Conservation (phyloP, 2,888 invertebrate species). For the Psylliodes chrysocephalus region DNA sequence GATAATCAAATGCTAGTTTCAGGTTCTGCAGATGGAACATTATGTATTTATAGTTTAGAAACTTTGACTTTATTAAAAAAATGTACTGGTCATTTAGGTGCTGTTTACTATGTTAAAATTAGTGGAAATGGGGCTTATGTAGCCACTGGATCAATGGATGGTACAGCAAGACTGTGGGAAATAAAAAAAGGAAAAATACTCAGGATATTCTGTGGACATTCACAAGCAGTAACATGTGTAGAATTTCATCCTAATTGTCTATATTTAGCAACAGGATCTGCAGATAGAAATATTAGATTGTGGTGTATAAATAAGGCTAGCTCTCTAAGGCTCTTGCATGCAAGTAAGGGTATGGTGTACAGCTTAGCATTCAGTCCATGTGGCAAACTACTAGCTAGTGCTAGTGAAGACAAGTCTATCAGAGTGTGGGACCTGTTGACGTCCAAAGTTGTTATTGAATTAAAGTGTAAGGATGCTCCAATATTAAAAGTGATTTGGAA, state of each 20-base stretch:
- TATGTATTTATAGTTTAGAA: conserved; percentile 57
- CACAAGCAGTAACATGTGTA: conserved; percentile 86
- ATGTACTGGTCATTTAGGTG: conserved; percentile 84
- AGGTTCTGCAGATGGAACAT: conserved; percentile 57
- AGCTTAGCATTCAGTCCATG: conserved; percentile 85
- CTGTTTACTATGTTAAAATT: conserved; percentile 88
- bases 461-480: conserved; percentile 73
- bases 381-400: conserved; percentile 86
- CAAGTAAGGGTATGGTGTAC: conserved; percentile 80
- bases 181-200: conserved; percentile 84
- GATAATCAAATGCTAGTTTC: conserved; percentile 54
- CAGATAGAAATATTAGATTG: conserved; percentile 87
- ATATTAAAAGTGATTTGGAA: conserved; percentile 74
- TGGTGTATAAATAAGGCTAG: conserved; percentile 89
- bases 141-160: conserved; percentile 84
- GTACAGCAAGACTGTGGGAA: conserved; percentile 84
- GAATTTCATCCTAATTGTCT: conserved; percentile 92
- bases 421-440: conserved; percentile 79
- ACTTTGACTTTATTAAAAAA: conserved; percentile 52
- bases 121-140: conserved; percentile 76
- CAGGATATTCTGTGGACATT: conserved; percentile 88
- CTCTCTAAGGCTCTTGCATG: conserved; percentile 81
- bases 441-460: conserved; percentile 72
- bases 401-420: conserved; percentile 79
- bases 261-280: conserved; percentile 89